phyloP scores from a whole-genome alignment of 2,797 vertebrate species.

The Varecia variegata region DNA sequence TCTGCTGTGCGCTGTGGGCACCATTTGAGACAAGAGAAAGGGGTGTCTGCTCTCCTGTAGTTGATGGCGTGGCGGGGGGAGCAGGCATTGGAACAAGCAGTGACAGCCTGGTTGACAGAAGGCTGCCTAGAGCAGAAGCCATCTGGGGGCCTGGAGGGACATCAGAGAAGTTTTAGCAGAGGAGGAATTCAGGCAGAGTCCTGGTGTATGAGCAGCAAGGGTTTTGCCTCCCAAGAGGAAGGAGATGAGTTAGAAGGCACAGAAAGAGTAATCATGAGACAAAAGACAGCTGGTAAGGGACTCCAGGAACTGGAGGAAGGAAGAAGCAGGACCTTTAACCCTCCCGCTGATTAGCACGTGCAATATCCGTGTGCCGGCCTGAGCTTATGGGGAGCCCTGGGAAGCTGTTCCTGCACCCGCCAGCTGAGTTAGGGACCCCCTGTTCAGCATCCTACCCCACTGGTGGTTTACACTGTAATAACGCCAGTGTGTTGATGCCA shows the following conservation, averaged over 20 bases:
- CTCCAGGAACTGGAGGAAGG: neutral
- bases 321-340: neutral
- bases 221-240: neutral
- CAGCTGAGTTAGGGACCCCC: too few species aligned
- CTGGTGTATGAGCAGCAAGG: rapidly evolving
- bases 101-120: rapidly evolving
- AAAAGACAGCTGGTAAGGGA: neutral
- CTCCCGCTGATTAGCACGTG: neutral
- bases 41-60: rapidly evolving
- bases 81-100: neutral
- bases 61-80: rapidly evolving
- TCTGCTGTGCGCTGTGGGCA: rapidly evolving
- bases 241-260: neutral
- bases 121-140: neutral
- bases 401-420: neutral
- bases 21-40: too few species aligned
- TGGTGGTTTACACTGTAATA: neutral
- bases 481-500: too few species aligned
- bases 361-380: neutral
- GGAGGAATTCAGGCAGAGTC: neutral
- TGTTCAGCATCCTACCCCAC: neutral
- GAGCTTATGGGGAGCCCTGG: neutral
- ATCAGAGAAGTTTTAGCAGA: neutral
- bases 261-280: neutral
- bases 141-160: too few species aligned